These are phyloP conservation scores for Aurelia sp. DNA, from an alignment of 30 jellyfish, hydroid and myxozoan species.

Conservation along the genomic window DNA sequence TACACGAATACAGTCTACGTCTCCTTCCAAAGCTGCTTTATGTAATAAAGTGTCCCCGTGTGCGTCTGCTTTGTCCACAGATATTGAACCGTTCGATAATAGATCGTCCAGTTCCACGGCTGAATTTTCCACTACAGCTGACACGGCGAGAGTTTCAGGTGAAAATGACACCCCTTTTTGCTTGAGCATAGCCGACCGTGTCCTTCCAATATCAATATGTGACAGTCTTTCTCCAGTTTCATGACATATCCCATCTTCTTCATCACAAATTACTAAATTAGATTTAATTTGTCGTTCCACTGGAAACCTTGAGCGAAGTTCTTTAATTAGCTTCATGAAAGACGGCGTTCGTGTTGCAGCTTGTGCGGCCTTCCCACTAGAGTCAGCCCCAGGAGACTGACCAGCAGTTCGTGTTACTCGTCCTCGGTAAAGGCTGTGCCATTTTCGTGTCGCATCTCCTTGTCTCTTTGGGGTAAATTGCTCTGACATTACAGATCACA, in stretches of 20 bases:
- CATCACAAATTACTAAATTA: constrained; percentile 6
- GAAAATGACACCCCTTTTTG: constrained; percentile 69
- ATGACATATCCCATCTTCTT: constrained; percentile 54
- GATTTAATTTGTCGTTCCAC: constrained; percentile 16
- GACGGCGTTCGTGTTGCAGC: constrained; percentile 40
- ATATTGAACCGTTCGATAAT: constrained; percentile 16
- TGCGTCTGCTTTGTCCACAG: constrained; percentile 28
- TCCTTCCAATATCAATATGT: constrained; percentile 21
- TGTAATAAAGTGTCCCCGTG: constrained; percentile 70
- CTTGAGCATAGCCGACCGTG: constrained; percentile 2
- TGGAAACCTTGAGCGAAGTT: constrained; percentile 59
- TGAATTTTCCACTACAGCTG: constrained; percentile 54
- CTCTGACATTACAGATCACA: constrained; percentile 31
- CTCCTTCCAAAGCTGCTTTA: constrained; percentile 74
- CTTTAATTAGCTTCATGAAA: constrained; percentile 35
- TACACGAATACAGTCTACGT: constrained; percentile 57
- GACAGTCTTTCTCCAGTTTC: constrained; percentile 73
- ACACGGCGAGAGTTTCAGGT: constrained; percentile 65
- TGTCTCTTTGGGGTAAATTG: background rate
- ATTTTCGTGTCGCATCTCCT: background rate
- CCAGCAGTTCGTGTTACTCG: background rate
- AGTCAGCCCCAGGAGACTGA: background rate
- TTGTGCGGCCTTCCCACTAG: background rate
- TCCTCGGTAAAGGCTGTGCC: background rate
- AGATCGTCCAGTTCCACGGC: constrained; percentile 39